Percentiles rank a stretch among this genome's conserved stretches.
Conservation (phyloP, 64 coral and sea anemone species). For the Montipora cactus region DNA sequence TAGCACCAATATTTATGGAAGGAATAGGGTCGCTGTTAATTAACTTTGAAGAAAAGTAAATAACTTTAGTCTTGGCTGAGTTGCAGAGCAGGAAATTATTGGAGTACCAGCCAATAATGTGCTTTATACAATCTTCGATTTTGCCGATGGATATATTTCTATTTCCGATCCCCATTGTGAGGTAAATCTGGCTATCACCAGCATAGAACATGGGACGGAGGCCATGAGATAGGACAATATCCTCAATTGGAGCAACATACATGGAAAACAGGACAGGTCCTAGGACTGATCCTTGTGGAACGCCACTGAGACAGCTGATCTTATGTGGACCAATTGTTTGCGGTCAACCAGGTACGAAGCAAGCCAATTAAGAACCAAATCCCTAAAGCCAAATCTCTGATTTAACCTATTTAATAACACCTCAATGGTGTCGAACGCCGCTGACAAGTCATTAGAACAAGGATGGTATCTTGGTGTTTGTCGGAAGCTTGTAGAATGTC, state of each 20-base stretch:
- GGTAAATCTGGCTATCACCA: constrained; percentile 29
- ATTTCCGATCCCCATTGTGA: background rate
- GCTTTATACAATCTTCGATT: constrained; percentile 7
- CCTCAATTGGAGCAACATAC: constrained; percentile 38
- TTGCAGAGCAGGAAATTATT: constrained; percentile 24
- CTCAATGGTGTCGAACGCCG: constrained; percentile 19
- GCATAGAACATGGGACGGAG: constrained; percentile 33
- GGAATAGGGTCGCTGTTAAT: background rate
- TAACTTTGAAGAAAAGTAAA: constrained; percentile 17
- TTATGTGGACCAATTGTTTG: too few relatives aligned
- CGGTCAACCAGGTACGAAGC: too few relatives aligned
- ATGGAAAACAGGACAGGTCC: constrained; percentile 3
- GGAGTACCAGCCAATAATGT: constrained; percentile 18
- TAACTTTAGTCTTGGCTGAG: constrained; percentile 2
- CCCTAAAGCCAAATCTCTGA: too few relatives aligned
- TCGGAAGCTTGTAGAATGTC: background rate
- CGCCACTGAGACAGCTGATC: too few relatives aligned
- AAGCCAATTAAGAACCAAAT: too few relatives aligned
- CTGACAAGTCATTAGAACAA: constrained; percentile 21
- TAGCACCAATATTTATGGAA: background rate
- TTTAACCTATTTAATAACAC: too few relatives aligned
- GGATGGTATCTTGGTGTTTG: constrained; percentile 9
- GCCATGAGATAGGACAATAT: constrained; percentile 29
- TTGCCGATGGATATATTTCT: background rate
- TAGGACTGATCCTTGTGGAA: too few relatives aligned